These are phyloP conservation scores for Metopolophium dirhodum DNA, from an alignment of 1,140 invertebrate genomes.

Conservation along the genomic window DNA sequence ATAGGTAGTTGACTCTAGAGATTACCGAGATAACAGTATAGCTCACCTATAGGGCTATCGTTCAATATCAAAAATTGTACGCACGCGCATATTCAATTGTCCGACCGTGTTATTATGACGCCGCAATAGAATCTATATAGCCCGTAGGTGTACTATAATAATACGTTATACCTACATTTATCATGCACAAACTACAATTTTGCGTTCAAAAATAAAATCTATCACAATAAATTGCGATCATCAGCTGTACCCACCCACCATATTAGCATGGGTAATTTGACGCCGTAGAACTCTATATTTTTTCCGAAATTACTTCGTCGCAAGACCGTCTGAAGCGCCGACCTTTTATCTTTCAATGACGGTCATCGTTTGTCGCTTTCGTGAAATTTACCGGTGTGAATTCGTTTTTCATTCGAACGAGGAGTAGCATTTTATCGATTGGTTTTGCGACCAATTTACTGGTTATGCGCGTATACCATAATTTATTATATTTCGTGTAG, in stretches of 20 bases:
- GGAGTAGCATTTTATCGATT: neutral
- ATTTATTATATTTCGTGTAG: neutral
- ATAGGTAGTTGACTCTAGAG: neutral
- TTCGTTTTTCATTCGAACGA: neutral
- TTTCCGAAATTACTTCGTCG: neutral
- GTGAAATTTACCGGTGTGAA: neutral
- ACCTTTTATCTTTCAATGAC: neutral
- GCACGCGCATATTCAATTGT: neutral
- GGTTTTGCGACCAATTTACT: neutral
- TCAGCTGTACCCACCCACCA: no score
- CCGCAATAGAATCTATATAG: neutral
- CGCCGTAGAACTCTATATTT: neutral
- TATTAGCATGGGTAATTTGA: neutral
- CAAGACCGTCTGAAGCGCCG: neutral
- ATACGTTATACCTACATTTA: neutral
- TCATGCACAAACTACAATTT: neutral
- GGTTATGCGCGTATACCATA: neutral
- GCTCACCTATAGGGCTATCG: neutral
- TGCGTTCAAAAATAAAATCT: neutral
- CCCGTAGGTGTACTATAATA: neutral
- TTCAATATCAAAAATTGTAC: neutral
- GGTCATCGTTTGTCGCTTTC: neutral
- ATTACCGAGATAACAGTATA: neutral
- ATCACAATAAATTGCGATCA: neutral
- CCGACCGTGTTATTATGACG: neutral